Evolutionary conservation across 2,113 vertebrate genomes (phyloP).

Genomic region (Rhea americana): DNA sequence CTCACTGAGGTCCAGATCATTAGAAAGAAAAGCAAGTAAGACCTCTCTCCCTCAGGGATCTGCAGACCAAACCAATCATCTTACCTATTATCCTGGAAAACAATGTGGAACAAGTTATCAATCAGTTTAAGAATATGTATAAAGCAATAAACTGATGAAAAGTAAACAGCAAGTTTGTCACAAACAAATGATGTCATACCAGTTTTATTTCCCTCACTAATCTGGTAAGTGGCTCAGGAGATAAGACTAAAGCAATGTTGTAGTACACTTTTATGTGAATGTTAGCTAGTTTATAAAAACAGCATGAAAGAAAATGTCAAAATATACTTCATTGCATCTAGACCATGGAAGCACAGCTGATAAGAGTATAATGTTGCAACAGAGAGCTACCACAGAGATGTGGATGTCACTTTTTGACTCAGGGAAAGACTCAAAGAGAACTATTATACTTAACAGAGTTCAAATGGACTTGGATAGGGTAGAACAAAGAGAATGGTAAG

Average conservation of each 20-base stretch:
- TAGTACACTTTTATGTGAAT: background rate
- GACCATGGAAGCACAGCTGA: background rate
- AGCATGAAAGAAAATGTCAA: background rate
- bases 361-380: rapidly evolving
- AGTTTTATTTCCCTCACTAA: background rate
- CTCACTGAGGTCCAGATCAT: background rate
- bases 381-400: background rate
- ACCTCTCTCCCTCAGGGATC: background rate
- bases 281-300: background rate
- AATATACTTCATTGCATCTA: background rate
- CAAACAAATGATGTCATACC: background rate
- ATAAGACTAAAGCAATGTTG: background rate
- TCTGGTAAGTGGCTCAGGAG: background rate
- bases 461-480: background rate
- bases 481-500: rapidly evolving
- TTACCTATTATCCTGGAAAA: background rate
- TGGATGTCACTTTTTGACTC: background rate
- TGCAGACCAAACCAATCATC: background rate
- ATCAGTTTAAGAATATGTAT: background rate
- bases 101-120: background rate
- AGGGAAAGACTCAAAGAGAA: background rate
- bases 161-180: background rate
- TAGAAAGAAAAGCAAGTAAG: background rate
- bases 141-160: background rate
- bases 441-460: background rate